Percentiles rank a stretch among this genome's conserved stretches.
These are phyloP conservation scores for Drosophila emarginata DNA, from an alignment of 2,888 invertebrate genomes.

Conservation along the genomic window DNA sequence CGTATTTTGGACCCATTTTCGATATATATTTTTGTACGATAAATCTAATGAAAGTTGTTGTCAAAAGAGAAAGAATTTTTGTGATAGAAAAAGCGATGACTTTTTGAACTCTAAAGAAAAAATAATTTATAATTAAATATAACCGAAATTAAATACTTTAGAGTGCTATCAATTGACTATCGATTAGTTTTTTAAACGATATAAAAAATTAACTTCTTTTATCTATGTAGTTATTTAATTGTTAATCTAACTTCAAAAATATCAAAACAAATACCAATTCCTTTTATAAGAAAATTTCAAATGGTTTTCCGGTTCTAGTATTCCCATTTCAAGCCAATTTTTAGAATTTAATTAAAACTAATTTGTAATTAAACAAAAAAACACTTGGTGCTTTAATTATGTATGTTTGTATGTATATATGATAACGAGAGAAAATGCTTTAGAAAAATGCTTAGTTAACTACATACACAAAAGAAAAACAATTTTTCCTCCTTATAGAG, in stretches of 20 bases:
- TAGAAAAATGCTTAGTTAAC: conserved; percentile 57
- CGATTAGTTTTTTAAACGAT: too few relatives aligned
- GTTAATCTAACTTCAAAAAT: too few relatives aligned
- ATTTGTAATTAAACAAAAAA: conserved; percentile 41
- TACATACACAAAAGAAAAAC: conserved; percentile 33
- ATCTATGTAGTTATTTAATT: too few relatives aligned
- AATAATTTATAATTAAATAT: not conserved
- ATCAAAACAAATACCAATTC: too few relatives aligned
- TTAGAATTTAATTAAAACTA: not conserved
- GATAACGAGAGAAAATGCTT: conserved; percentile 40
- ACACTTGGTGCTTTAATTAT: conserved; percentile 58
- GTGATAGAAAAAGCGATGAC: not conserved
- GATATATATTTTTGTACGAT: not conserved
- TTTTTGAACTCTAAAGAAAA: not conserved
- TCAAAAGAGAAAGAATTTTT: not conserved
- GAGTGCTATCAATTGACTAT: too few relatives aligned
- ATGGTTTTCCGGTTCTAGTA: too few relatives aligned
- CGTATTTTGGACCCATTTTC: conserved; percentile 7
- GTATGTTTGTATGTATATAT: conserved; percentile 22
- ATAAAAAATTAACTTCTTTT: too few relatives aligned
- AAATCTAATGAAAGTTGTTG: not conserved
- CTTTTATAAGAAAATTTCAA: too few relatives aligned
- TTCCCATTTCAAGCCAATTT: not conserved
- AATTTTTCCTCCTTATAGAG: conserved; percentile 40
- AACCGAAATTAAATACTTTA: too few relatives aligned